Evolutionary conservation across 2,113 vertebrate genomes (phyloP), one percentile per base, ranked within the genome.

Genomic region (Burhinus bistriatus): DNA sequence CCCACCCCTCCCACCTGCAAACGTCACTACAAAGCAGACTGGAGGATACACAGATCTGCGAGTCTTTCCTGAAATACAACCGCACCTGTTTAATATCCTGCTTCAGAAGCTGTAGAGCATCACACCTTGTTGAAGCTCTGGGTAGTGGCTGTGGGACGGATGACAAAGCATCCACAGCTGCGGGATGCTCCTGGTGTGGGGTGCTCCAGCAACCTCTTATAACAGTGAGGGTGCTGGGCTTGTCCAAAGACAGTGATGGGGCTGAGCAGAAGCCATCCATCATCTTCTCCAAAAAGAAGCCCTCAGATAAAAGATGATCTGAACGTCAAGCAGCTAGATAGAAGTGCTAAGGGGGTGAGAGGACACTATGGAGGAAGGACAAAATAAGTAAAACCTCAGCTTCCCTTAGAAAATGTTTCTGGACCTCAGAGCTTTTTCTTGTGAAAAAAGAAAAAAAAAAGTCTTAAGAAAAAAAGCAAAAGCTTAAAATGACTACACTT

Each of bases 401-500:
- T 71, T 73, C 47, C 29, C 42, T 70, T 59, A 72, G 10, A 66
- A 81, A 69, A 32, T 34, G 9, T 49, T 94, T 83, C 68, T 89
- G 23, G 36, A 62, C 7, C 21, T 44, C 38, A 34, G 8, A 59
- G 32, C 2, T 78, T 84, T 82, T 78, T 66, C 12, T 40, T 38
- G 23, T 2, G 32, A 7, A 23, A 27, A 57, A 52, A 42, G 19
- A 32, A 16, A 14, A 23, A 14, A 36, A 7, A 51, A 47, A 6
- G 2, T 6, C 30, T 52, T 42, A 42, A 47, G 8, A 2, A 72
- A 75, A 66, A 69, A 51, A 2, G 2, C 2, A 0, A 61, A 62
- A 92, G 36, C 57, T 83, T 73, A 58, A 25, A 78, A 66, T 51
- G 7, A 26, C 45, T 61, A 47, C 15, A 20, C 55, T 82, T 89